Evolutionary conservation across 2,888 invertebrate species (phyloP), one percentile per base, ranked within the genome.

Genomic region (Bhutanitis thaidina): DNA sequence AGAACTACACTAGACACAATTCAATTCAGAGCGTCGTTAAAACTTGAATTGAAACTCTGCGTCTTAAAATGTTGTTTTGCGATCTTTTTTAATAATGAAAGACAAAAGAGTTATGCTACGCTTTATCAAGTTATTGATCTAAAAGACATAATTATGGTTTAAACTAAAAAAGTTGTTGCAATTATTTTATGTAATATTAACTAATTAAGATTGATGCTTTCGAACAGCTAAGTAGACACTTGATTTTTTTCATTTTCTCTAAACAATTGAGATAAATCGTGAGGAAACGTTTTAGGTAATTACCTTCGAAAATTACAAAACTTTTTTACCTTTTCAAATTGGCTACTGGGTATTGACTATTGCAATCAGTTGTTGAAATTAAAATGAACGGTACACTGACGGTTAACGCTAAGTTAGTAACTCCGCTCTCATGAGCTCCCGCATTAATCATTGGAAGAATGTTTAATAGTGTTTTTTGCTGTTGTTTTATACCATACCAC

Each of bases 291-390:
- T 51, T 49, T 43, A 20, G 2, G 20, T 20, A 20, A 20, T 20
- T 4, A 4, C 4, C 8, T 20, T 3, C 20, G 5, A 3, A 20
- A 34, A 46, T 60, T 52, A 39, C 57, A 58, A 55, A 60, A 60
- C 50, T 27, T 44, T 37, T 44, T 52, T 34, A 50, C 48, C 53
- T 46, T 56, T 53, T 54, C 51, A 52, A 46, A 51, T 53, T 16
- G 16, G 20, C 38, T 39, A 44, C 38, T 34, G 43, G 12, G 13
- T 10, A 27, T 45, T 35, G 40, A 30, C 35, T 41, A 37, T 51
- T 44, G 49, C 34, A 50, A 45, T 51, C 51, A 45, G 25, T 45
- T 51, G 13, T 27, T 27, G 29, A 45, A 45, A 51, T 51, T 50
- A 50, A 50, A 50, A 39, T 36, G 40, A 51, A 51, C 51, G 45